These are phyloP conservation scores for Onchidella celtica DNA, from an alignment of 2,888 invertebrate genomes.

Conservation along the genomic window DNA sequence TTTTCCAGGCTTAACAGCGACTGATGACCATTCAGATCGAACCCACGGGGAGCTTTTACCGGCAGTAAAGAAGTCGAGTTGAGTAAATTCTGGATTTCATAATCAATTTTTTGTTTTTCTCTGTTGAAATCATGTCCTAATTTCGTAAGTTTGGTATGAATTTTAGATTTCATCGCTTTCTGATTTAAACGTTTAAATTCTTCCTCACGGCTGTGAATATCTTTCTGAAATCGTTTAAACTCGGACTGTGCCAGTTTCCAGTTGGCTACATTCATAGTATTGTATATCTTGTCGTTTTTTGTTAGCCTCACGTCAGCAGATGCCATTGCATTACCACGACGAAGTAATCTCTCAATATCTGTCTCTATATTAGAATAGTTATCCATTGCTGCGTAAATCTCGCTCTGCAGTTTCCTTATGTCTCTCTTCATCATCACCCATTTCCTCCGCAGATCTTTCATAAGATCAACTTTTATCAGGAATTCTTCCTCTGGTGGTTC, in stretches of 20 bases:
- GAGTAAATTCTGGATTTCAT: not conserved
- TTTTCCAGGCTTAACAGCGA: not conserved
- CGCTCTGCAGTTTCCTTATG: not conserved
- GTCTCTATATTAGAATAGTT: not conserved
- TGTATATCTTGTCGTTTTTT: not conserved
- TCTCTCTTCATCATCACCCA: not conserved
- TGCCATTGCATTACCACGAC: slow-evolving; percentile 6
- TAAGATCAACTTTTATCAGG: not conserved
- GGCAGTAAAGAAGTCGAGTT: too few relatives aligned
- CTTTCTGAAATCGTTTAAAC: not conserved
- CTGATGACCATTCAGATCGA: too few relatives aligned
- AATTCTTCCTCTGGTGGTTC: not conserved
- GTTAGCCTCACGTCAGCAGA: slow-evolving; percentile 1
- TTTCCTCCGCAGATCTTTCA: not conserved
- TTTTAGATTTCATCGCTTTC: not conserved
- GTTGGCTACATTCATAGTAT: not conserved
- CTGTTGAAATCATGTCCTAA: not conserved
- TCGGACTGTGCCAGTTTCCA: not conserved
- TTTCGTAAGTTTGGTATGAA: not conserved
- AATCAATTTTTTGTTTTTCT: not conserved
- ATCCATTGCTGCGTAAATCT: not conserved
- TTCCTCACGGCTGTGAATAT: not conserved
- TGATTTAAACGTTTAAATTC: not conserved
- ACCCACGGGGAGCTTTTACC: too few relatives aligned
- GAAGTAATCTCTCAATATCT: not conserved